Evolutionary conservation across 2,888 invertebrate species (phyloP).

Genomic region (Dicyrtomina minuta): DNA sequence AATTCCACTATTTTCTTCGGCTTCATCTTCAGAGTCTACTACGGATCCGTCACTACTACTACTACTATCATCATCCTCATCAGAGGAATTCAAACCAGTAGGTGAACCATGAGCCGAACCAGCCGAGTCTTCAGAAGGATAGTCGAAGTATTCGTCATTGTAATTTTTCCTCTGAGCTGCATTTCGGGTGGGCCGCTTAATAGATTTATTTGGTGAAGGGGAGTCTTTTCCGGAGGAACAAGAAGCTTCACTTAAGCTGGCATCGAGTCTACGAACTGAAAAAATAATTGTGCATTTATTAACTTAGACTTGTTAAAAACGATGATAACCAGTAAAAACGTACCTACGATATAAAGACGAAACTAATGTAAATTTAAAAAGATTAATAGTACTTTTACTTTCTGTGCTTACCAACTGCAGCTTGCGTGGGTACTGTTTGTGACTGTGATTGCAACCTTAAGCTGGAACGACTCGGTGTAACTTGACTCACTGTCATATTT

Average conservation of each 20-base stretch:
- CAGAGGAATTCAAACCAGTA: neutral
- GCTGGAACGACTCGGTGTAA: too few relatives aligned
- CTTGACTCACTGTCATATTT: too few relatives aligned
- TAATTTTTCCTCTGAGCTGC: neutral
- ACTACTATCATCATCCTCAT: neutral
- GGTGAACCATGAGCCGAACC: neutral
- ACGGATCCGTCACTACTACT: neutral
- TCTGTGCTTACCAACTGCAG: too few relatives aligned
- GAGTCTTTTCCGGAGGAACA: neutral
- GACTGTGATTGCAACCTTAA: too few relatives aligned
- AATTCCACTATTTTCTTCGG: too few relatives aligned
- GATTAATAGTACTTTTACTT: too few relatives aligned
- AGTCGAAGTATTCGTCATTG: neutral
- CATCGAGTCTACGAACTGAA: slow-evolving; percentile 1
- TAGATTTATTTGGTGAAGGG: neutral
- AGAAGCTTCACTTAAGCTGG: neutral
- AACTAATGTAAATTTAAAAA: too few relatives aligned
- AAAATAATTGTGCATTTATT: neutral
- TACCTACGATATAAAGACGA: too few relatives aligned
- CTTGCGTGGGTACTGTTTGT: too few relatives aligned
- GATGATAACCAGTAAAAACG: too few relatives aligned
- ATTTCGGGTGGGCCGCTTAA: neutral
- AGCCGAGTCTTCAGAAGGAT: neutral
- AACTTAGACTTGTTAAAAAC: too few relatives aligned
- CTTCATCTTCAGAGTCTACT: too few relatives aligned